Evolutionary conservation across 1,140 invertebrate species (phyloP), one percentile per base, ranked within the genome.

Genomic region (Diprion similis): DNA sequence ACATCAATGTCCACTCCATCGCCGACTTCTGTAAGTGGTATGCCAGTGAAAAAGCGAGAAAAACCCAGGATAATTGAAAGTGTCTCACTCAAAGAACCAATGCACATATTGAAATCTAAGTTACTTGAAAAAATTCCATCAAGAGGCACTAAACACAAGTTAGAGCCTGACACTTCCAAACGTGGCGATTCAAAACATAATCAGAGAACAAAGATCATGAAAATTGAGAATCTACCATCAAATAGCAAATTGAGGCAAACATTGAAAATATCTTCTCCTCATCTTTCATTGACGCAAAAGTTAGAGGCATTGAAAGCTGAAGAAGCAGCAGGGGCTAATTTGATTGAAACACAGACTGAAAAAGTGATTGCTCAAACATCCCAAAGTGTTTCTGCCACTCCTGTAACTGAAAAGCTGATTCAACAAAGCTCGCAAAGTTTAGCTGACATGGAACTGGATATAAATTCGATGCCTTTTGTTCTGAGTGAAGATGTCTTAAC

Each of bases 391-490:
- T 70, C 76, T 11, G 18, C 73, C 13, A 65, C 79, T 15, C 19
- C 78, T 17, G 71, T 67, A 37, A 65, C 15, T 45, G 82, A 83
- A 69, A 86, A 86, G 68, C 82, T 75, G 65, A 81, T 85, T 65
- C 83, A 84, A 75, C 83, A 86, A 69, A 82, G 80, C 48, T 82
- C 83, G 1, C 78, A 83, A 19, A 84, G 79, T 71, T 64, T 87
- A 1, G 89, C 90, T 68, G 92, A 93, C n/a, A 86, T 90, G 78
- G 88, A 92, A 19, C 90, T 93, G 71, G 93, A 94, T 79, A 94
- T 94, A 37, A 92, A 92, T 82, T 93, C 92, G 18, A 93, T 94
- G 91, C 93, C 93, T 1, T 92, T 94, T 73, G 91, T 93, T 1
- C 80, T 93, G 11, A 91, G 91, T 13, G 92, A 94, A 75, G 91